Evolutionary conservation across 1,140 invertebrate species (phyloP).

Genomic region (Pomacea maculata): DNA sequence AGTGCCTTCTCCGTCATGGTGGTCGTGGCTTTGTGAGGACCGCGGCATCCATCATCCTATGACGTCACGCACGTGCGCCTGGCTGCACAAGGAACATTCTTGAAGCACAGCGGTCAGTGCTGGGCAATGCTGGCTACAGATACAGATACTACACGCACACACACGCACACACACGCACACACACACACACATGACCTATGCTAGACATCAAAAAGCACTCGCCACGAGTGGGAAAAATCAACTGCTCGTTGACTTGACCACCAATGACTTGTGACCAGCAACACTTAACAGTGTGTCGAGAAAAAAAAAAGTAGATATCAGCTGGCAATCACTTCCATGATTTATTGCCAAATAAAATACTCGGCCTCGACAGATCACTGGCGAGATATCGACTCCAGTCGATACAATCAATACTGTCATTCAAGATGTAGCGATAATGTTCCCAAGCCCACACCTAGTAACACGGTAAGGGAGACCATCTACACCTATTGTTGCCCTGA

Average conservation of each 20-base stretch:
- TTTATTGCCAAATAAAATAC: background rate
- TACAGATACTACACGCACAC: background rate
- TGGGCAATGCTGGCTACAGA: background rate
- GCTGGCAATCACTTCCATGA: background rate
- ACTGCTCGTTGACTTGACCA: background rate
- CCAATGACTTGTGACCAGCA: background rate
- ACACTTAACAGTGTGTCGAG: background rate
- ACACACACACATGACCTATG: background rate
- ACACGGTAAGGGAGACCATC: no score
- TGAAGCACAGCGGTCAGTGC: no score
- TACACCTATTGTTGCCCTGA: no score
- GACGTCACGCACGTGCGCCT: no score
- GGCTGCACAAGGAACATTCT: background rate
- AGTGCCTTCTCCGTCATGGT: no score
- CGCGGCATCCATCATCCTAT: no score
- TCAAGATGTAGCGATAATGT: no score
- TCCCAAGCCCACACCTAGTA: no score
- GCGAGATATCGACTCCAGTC: no score
- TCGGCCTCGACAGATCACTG: background rate
- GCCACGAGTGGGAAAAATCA: background rate
- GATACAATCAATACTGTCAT: no score
- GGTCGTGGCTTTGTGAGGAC: no score
- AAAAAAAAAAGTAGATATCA: background rate
- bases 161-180: background rate
- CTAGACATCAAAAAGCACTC: background rate